Evolutionary conservation across 2,888 invertebrate species (phyloP).

Genomic region (Meteorus cinctellus): DNA sequence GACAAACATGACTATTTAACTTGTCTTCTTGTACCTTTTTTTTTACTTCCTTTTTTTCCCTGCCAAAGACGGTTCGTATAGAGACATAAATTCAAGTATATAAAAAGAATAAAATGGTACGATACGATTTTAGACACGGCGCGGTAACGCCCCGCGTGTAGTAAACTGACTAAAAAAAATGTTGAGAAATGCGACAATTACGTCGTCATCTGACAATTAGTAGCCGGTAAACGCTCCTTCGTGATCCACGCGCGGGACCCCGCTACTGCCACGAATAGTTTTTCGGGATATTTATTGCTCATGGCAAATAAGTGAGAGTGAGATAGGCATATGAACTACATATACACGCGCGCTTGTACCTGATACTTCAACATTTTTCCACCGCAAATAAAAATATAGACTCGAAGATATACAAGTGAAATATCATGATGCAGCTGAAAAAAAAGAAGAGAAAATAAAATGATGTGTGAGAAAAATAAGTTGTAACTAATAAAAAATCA

Average conservation of each 20-base stretch:
- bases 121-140: conserved; percentile 49
- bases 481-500: not conserved
- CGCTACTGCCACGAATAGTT: conserved; percentile 59
- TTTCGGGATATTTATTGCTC: conserved; percentile 64
- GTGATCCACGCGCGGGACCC: conserved; percentile 47
- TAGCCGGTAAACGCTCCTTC: conserved; percentile 66
- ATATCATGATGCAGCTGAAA: not conserved
- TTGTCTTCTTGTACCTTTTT: not conserved
- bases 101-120: conserved; percentile 26
- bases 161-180: conserved; percentile 53
- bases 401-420: not conserved
- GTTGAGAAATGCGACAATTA: conserved; percentile 67
- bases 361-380: not conserved
- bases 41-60: not conserved
- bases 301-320: conserved; percentile 41
- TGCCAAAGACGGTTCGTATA: conserved; percentile 25
- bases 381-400: not conserved
- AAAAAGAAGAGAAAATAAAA: not conserved
- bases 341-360: not conserved
- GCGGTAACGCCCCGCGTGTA: conserved; percentile 42
- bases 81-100: conserved; percentile 24
- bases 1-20: not conserved
- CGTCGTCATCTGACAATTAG: conserved; percentile 71
- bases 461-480: not conserved
- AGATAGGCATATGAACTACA: not conserved